These are phyloP conservation scores for Xerus inauris DNA, from an alignment of 2,113 vertebrate species.

Conservation along the genomic window DNA sequence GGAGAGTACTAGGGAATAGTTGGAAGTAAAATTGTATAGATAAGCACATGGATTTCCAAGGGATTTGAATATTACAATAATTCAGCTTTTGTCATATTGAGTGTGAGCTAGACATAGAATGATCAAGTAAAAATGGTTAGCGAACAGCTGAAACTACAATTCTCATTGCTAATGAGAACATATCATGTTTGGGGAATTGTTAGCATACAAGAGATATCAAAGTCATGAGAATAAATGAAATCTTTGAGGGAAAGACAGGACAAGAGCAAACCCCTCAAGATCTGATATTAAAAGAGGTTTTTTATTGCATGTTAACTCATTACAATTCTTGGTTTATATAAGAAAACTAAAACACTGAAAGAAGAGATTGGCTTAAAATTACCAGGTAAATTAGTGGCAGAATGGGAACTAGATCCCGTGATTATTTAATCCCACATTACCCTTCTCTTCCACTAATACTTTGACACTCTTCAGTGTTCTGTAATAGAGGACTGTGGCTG, in stretches of 20 bases:
- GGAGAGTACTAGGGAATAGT: neutral
- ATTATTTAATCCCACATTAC: neutral
- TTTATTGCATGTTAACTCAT: neutral
- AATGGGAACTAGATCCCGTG: neutral
- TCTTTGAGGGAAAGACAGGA: neutral
- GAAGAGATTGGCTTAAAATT: conserved; percentile 34
- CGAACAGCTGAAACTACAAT: neutral
- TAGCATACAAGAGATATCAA: neutral
- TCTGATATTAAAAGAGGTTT: neutral
- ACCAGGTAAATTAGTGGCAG: neutral
- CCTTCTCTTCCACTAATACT: neutral
- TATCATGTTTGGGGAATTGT: neutral
- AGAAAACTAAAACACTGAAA: conserved; percentile 13
- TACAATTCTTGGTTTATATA: neutral
- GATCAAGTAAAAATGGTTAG: neutral
- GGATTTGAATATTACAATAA: neutral
- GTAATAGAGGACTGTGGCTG: conserved; percentile 75
- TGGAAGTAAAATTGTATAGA: neutral
- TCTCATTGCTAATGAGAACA: neutral
- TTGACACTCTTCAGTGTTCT: conserved; percentile 74
- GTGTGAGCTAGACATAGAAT: neutral
- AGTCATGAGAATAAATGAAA: neutral
- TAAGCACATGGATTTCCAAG: neutral
- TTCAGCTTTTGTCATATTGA: conserved; percentile 7
- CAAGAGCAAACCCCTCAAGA: neutral